These are phyloP conservation scores for Sinocyclocheilus rhinocerous DNA, from an alignment of 2,113 vertebrate species.

Conservation along the genomic window DNA sequence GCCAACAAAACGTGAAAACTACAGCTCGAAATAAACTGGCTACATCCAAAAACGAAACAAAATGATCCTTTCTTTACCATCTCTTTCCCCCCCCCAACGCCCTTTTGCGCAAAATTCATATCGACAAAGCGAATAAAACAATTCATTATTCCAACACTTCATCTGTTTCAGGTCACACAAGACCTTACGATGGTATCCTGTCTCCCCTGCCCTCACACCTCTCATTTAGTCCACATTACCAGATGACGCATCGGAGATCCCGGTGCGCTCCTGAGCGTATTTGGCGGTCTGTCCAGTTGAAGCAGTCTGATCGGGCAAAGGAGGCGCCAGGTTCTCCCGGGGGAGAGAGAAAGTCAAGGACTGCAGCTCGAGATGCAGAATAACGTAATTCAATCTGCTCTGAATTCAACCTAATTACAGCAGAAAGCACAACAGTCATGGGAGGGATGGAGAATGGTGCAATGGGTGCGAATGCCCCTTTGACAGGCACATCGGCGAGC, in stretches of 20 bases:
- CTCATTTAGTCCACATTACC: conserved; percentile 30
- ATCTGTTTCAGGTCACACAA: conserved; percentile 48
- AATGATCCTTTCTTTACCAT: background rate
- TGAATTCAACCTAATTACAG: conserved; percentile 80
- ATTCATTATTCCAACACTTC: conserved; percentile 57
- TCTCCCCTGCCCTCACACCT: conserved; percentile 20
- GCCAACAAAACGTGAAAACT: no score
- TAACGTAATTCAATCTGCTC: conserved; percentile 85
- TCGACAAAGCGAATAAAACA: conserved; percentile 53
- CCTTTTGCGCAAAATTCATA: conserved; percentile 43
- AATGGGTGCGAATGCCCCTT: conserved; percentile 58
- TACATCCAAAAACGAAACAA: background rate
- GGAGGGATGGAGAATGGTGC: conserved; percentile 70
- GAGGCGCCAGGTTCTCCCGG: conserved; percentile 89
- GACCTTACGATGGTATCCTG: conserved; percentile 26
- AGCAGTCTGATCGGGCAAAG: conserved; percentile 84
- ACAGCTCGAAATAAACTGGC: background rate
- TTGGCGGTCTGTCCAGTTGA: conserved; percentile 74
- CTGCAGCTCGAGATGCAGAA: conserved; percentile 86
- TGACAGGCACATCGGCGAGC: conserved; percentile 67
- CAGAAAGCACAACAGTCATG: conserved; percentile 79
- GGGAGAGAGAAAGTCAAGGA: conserved; percentile 82
- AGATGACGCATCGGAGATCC: conserved; percentile 51
- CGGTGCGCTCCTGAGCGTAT: conserved; percentile 31
- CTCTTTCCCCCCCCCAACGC: background rate